Evolutionary conservation across 2,797 vertebrate genomes (phyloP).

Genomic region (Danionella dracula): DNA sequence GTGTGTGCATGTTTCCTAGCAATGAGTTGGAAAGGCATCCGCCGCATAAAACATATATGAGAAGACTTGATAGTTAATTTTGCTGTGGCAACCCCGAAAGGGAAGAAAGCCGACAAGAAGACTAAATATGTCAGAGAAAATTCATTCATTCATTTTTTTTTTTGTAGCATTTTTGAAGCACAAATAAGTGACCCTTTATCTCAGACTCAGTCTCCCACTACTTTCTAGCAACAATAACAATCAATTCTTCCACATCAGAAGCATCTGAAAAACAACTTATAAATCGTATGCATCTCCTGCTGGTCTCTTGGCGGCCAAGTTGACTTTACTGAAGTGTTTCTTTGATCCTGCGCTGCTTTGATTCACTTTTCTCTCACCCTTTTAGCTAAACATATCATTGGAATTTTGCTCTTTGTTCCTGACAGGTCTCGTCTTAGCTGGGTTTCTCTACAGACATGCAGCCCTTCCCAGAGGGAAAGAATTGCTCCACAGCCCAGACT

Average conservation of each 20-base stretch:
- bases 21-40: too few species aligned
- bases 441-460: slow-evolving; percentile 72
- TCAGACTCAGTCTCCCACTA: slow-evolving; percentile 41
- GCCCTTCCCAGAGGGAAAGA: slow-evolving; percentile 68
- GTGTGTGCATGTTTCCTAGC: too few species aligned
- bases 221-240: slow-evolving; percentile 71
- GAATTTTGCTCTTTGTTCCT: slow-evolving; percentile 81
- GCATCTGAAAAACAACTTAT: slow-evolving; percentile 66
- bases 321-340: slow-evolving; percentile 75
- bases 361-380: slow-evolving; percentile 79
- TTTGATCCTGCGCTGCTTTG: slow-evolving; percentile 79
- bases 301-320: slow-evolving; percentile 77
- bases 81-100: too few species aligned
- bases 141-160: too few species aligned
- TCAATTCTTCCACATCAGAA: slow-evolving; percentile 71
- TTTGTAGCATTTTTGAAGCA: slow-evolving; percentile 60
- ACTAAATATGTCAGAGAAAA: too few species aligned
- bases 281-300: slow-evolving; percentile 80
- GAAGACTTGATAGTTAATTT: too few species aligned
- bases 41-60: too few species aligned
- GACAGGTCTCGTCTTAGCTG: slow-evolving; percentile 79
- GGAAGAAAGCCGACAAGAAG: too few species aligned
- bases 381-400: slow-evolving; percentile 84
- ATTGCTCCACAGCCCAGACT: slow-evolving; percentile 62
- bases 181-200: slow-evolving; percentile 52